Evolutionary conservation across 2,113 vertebrate genomes (phyloP), one percentile per base, ranked within the genome.

Genomic region (Empidonax alnorum): DNA sequence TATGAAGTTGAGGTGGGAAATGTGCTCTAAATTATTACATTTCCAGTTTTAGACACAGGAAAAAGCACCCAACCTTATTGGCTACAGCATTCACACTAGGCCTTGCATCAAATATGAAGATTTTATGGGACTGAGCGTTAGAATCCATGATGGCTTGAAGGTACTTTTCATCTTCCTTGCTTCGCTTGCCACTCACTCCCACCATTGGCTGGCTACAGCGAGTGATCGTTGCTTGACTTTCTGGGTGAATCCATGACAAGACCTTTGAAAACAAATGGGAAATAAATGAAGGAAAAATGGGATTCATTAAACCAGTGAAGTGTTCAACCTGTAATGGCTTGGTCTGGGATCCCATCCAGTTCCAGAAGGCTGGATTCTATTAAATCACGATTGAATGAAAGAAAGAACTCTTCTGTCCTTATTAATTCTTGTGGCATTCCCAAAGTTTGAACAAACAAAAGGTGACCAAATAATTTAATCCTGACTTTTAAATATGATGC

Each of bases 121-220:
- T 98, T 96, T 99, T 99, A 96, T 99, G 99, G 33, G 99, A 99
- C 62, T 99, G 99, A 53, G 99, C 99, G 25, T 99, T 99, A 65
- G 99, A 99, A 62, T 99, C 99, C 99, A 99, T 99, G 96, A 99
- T 98, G 10, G 99, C 97, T 89, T 99, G 99, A 86, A 99, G 99
- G 89, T 99, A 99, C 78, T 99, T 99, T 91, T 99, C 99, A 73
- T 99, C 99, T 24, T 99, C 99, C 96, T 99, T 99, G 97, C 98
- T 99, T 77, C 99, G 98, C 74, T 99, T 99, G 59, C 99, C 99
- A 17, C 98, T 99, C 27, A 99, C 98, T 21, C 99, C 99, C 18
- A 99, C 99, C 99, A 99, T 98, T 12, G 99, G 99, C 96, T 99
- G 99, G 90, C 99, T 99, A 94, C 99, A 99, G 41, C 99, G 98